A percentile compares a stretch with the other conserved stretches of the same genome.
These are phyloP conservation scores for Heliconius cydno DNA, from an alignment of 2,888 invertebrate species.

Conservation along the genomic window DNA sequence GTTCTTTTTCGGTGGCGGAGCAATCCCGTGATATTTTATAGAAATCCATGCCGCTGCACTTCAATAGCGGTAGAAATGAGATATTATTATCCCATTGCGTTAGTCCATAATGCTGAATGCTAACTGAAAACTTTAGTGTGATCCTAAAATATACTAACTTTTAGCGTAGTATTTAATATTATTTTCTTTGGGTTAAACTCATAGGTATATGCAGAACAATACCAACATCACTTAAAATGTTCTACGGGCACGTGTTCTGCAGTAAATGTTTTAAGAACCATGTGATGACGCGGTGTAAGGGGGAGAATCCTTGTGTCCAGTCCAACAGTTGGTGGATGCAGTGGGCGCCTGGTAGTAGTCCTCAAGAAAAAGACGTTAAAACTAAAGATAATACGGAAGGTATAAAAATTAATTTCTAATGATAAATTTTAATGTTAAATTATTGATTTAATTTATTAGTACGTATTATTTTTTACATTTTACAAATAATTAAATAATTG, in stretches of 20 bases:
- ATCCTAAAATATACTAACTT: not conserved
- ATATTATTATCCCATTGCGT: too few relatives aligned
- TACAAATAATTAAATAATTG: too few relatives aligned
- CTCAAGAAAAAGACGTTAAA: conserved; percentile 48
- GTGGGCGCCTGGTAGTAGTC: conserved; percentile 64
- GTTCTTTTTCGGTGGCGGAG: too few relatives aligned
- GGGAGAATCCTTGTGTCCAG: conserved; percentile 63
- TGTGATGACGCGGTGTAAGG: conserved; percentile 66
- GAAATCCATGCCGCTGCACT: too few relatives aligned
- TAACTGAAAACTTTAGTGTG: not conserved
- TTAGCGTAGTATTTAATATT: too few relatives aligned
- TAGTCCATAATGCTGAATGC: too few relatives aligned
- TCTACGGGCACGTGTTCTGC: conserved; percentile 79
- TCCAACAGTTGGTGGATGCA: conserved; percentile 76
- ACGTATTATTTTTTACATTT: too few relatives aligned
- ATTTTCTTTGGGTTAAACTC: conserved; percentile 3
- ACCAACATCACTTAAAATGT: conserved; percentile 72
- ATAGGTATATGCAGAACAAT: conserved; percentile 74
- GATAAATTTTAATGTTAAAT: too few relatives aligned
- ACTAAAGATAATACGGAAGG: conserved; percentile 18
- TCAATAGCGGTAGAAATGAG: too few relatives aligned
- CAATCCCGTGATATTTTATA: too few relatives aligned
- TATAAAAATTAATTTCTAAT: not conserved
- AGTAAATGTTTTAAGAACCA: conserved; percentile 72
- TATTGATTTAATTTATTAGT: too few relatives aligned